These are phyloP conservation scores for Redunca redunca DNA, from an alignment of 2,113 vertebrate species.

Conservation along the genomic window DNA sequence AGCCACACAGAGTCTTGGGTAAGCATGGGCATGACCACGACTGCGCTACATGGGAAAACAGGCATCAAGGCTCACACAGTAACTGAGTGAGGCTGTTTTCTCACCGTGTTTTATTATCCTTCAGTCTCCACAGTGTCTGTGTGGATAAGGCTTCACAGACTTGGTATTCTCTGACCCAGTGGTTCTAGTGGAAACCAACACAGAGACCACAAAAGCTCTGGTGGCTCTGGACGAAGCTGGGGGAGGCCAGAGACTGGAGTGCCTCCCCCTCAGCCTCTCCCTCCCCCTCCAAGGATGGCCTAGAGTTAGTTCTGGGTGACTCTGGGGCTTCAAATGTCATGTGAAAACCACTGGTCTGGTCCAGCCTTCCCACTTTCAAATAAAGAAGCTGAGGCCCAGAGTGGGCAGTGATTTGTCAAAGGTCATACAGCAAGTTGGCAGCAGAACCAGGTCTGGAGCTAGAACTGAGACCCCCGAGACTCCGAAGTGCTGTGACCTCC, in stretches of 20 bases:
- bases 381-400: conserved; percentile 37
- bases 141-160: neutral
- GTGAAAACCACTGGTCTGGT: conserved; percentile 11
- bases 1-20: neutral
- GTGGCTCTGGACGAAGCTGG: neutral
- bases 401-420: conserved; percentile 11
- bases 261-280: neutral
- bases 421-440: conserved; percentile 63
- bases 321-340: neutral
- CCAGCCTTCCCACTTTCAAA: conserved; percentile 26
- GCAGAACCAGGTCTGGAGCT: conserved; percentile 43
- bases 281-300: neutral
- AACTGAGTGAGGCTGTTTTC: neutral
- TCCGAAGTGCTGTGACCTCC: neutral
- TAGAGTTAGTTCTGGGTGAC: neutral
- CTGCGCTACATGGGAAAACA: neutral
- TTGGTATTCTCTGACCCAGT: neutral
- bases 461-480: neutral
- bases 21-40: rapidly evolving
- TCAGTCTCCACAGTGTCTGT: neutral
- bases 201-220: neutral
- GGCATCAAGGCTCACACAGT: neutral
- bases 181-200: neutral
- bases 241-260: neutral
- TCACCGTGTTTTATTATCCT: neutral